Percentiles rank a stretch among this genome's conserved stretches.
These are phyloP conservation scores for Patiria miniata DNA, from an alignment of 35 echinoderm and acorn worm species.

Conservation along the genomic window DNA sequence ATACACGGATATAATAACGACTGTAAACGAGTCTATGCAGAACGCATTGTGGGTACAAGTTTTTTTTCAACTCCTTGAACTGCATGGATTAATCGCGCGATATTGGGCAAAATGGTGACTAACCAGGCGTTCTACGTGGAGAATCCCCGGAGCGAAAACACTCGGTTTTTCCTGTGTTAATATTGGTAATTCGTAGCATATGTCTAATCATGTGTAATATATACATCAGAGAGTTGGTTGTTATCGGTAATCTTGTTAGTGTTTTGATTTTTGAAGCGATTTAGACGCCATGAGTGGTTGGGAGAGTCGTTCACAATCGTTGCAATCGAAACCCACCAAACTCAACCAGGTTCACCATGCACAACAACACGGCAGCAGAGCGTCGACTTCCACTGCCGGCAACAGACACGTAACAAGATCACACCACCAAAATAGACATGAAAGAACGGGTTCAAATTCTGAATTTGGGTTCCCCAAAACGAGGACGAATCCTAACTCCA, in stretches of 20 bases:
- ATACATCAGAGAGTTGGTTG: not conserved
- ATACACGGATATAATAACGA: too few species aligned
- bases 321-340: not conserved
- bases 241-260: not conserved
- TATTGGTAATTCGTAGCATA: not conserved
- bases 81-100: too few species aligned
- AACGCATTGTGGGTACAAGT: too few species aligned
- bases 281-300: not conserved
- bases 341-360: not conserved
- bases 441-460: not conserved
- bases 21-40: too few species aligned
- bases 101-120: too few species aligned
- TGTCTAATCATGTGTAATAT: not conserved
- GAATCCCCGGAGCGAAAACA: too few species aligned
- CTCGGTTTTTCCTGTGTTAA: not conserved
- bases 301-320: not conserved
- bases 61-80: too few species aligned
- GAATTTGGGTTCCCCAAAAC: not conserved
- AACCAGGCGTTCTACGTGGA: not conserved
- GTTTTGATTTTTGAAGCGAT: not conserved
- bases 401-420: not conserved
- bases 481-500: not conserved
- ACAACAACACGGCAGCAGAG: slow-evolving; percentile 11
- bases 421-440: not conserved
- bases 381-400: not conserved